Conservation (phyloP, 2,113 vertebrate species). For the Myrmecobius fasciatus region DNA sequence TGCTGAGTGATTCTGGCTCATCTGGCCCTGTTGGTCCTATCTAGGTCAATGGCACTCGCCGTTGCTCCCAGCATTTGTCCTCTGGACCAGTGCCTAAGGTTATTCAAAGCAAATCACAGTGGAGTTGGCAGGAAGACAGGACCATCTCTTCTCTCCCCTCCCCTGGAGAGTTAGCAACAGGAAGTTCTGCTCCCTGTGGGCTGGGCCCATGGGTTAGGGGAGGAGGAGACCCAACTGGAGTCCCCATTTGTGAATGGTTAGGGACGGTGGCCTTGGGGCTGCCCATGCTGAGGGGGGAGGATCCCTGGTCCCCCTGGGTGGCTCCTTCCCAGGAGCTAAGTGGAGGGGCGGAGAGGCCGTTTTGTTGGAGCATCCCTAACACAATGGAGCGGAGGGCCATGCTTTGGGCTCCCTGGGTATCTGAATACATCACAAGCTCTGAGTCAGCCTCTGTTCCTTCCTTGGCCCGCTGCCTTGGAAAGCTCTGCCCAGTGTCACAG, state of each 20-base stretch:
- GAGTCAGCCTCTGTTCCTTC: background rate
- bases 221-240: background rate
- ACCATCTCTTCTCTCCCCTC: background rate
- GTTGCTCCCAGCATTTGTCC: background rate
- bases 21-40: background rate
- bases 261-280: background rate
- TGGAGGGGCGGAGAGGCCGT: background rate
- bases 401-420: background rate
- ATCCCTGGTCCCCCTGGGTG: background rate
- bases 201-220: background rate
- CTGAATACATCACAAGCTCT: background rate
- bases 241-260: background rate
- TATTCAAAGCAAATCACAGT: background rate
- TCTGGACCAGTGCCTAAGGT: background rate
- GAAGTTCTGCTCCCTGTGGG: background rate
- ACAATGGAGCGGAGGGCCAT: background rate
- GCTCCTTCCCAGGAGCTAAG: background rate
- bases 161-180: background rate
- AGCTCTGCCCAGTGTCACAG: background rate
- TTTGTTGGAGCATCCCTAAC: background rate
- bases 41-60: background rate
- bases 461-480: background rate
- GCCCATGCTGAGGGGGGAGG: background rate
- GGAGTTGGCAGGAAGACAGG: background rate
- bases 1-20: background rate